Evolutionary conservation across 2,797 vertebrate species (phyloP), one percentile per base, ranked within the genome.

Genomic region (Enteromius trimaculatus): DNA sequence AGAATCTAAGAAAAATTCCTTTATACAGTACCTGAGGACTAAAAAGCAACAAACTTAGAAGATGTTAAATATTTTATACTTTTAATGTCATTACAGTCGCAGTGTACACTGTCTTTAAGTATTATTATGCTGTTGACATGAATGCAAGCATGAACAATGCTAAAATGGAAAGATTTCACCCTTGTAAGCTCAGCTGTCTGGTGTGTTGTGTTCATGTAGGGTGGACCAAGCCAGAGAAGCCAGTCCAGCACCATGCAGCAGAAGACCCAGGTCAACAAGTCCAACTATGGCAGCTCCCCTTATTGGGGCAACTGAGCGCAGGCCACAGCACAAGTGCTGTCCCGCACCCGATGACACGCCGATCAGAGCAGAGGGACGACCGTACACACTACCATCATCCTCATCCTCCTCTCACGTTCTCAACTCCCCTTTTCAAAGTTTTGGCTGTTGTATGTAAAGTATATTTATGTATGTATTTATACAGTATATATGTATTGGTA

Each of bases 391-490:
- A 80, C 84, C 86, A 78, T 85, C 90, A 93, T 92, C 92, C 88
- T 92, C 89, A 91, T 89, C 92, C 89, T 88, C 90, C 92, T 91
- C 85, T 90, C 92, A 90, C 89, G 92, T 95, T 94, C 93, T 94
- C 95, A 95, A 94, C 94, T 95, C 95, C 91, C 94, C 96, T 95
- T 96, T 96, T 94, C 92, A 94, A 95, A 95, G 95, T 95, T 95
- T 96, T 97, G 93, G 92, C 96, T 96, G 89, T 97, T 98, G 95
- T 98, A 97, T 98, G 97, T 98, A 98, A 97, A 98, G 96, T 98
- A 96, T 99, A 98, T 98, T 97, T 98, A 98, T 98, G 96, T 97
- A 97, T 96, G 97, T 98, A 98, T 97, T 97, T 98, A 95, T 95
- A 95, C 95, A 95, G 94, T 95, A 95, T 95, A 97, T 98, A 98